Evolutionary conservation across 2,113 vertebrate genomes (phyloP).

Genomic region (Phalacrocorax aristotelis): DNA sequence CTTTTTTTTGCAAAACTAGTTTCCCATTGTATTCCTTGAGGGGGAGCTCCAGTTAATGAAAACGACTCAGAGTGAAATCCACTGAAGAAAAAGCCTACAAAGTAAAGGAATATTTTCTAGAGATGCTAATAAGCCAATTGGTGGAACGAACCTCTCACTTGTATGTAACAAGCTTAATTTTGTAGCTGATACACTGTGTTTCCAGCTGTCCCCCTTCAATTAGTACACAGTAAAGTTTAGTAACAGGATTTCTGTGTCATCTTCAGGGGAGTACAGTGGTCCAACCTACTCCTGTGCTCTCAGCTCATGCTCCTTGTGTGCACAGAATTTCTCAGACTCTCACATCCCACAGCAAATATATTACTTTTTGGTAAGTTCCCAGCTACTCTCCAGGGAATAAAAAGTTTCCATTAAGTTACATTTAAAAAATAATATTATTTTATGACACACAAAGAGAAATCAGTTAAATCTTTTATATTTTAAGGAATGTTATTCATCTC

Average conservation of each 20-base stretch:
- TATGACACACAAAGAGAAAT: neutral
- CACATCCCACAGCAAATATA: neutral
- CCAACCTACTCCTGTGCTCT: neutral
- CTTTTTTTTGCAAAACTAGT: neutral
- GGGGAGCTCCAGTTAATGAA: conserved; percentile 65
- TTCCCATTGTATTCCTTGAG: conserved; percentile 58
- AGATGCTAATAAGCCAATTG: neutral
- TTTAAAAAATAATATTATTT: neutral
- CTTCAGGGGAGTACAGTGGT: neutral
- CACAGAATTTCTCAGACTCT: neutral
- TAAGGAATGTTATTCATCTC: neutral
- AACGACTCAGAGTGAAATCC: neutral
- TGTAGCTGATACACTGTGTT: neutral
- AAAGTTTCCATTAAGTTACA: neutral
- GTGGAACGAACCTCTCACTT: neutral
- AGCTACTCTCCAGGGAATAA: neutral
- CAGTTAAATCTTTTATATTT: neutral
- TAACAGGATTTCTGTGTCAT: neutral
- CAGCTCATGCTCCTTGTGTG: neutral
- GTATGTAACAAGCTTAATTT: neutral
- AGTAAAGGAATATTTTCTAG: neutral
- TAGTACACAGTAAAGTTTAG: neutral
- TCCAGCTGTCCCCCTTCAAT: neutral
- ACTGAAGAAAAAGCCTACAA: neutral
- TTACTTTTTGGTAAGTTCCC: neutral